Evolutionary conservation across 2,113 vertebrate genomes (phyloP), one percentile per base, ranked within the genome.

Genomic region (Burhinus bistriatus): DNA sequence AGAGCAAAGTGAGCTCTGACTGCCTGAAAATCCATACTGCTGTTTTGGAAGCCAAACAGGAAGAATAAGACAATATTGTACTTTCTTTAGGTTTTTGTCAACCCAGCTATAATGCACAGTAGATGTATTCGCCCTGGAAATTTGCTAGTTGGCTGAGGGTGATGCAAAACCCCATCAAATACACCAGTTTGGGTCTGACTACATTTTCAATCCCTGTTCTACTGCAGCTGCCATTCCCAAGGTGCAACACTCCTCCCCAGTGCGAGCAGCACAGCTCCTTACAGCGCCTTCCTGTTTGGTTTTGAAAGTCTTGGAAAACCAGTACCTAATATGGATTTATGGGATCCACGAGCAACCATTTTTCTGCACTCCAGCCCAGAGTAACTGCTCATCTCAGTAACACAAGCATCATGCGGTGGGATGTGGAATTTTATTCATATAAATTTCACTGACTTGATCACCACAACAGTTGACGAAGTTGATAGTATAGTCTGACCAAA

Each of bases 401-500:
- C 16, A 14, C 0, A 12, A 38, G 21, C 17, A 58, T 54, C 64
- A 38, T 0, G 0, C 45, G 26, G 76, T 7, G 27, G 64, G 25
- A 58, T 34, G 12, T 45, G n/a, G 58, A 78, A 45, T 40, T 40
- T 40, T 12, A 51, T n/a, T 12, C n/a, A 21, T 59, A 47, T 15
- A 47, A 45, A 70, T 51, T 34, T 38, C 68, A n/a, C 36, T 34
- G 71, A 58, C 49, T 36, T 11, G 36, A 70, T 42, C 59, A 84
- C 3, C 18, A 34, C 27, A 27, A 57, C 72, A 73, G 69, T 14
- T 71, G 73, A 15, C 17, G 25, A 91, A 68, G 32, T 12, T 73
- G 61, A 6, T 1, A 55, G 40, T 22, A 20, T 0, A 8, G 32
- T 25, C 75, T 91, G 65, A 69, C 8, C 38, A 55, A 40, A 57